Base-by-base conservation (phyloP, 2,888 invertebrate genomes). In the Meandrusa payeni region DNA sequence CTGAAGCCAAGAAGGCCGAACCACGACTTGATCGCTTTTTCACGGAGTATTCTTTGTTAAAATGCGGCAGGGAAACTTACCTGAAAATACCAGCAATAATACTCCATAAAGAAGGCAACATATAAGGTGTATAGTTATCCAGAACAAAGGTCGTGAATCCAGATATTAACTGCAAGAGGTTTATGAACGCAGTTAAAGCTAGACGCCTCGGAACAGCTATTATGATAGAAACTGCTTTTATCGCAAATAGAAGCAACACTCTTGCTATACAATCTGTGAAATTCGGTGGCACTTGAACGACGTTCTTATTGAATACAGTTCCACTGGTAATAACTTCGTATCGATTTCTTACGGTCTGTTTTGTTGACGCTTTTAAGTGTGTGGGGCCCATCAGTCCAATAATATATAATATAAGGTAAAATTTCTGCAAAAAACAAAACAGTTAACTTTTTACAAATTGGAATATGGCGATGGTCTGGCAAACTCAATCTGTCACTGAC, bases 91-190 rank as follows among this genome's bases (percentile, higher is more conserved):
- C 49, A 27, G 22, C 20, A 9, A 46, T 46, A 15, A 54, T 32
- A 5, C 38, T 41, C 28, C 51, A 47, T 3, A 55, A 11, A 24
- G 44, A 0, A 1, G 53, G 57, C 13, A 55, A 20, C 2, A 55
- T 12, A 2, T 52, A 47, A 9, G 46, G 44, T 5, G 47, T 29
- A 15, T 57, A 55, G 9, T 32, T 47, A 1, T 51, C 52, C 7
- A 50, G 22, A 9, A 52, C 32, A 12, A 47, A n/a, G 6, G 41
- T 24, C n/a, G 50, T n/a, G 22, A 52, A 46, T 1, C 46, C 45
- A n/a, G 29, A 27, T 1, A 42, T 31, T 28, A 54, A 23, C 6
- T 48, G 44, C 2, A 43, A 39, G 2, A 51, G 5, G 23, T 36
- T 42, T 5, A 36, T 4, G 3, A 42, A 5, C 2, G 23, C 29